Percentiles rank a stretch among this genome's conserved stretches.
phyloP scores from a whole-genome alignment of 2,113 vertebrate species.

The Festucalex cinctus region DNA sequence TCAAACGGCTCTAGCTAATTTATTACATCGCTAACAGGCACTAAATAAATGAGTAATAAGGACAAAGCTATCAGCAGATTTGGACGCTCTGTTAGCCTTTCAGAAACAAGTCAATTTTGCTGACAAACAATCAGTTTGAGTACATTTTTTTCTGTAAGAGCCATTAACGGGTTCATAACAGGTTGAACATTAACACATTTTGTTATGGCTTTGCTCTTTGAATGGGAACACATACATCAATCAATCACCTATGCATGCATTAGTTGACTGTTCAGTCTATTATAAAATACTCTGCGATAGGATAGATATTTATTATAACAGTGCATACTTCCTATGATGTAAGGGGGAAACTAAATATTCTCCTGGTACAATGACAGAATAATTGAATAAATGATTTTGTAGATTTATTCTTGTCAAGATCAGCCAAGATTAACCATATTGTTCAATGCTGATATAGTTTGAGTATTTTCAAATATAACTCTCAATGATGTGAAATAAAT shows the following conservation, averaged over 20 bases:
- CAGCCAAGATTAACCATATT: too few relatives aligned
- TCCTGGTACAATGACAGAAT: not conserved
- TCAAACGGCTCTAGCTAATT: constrained; percentile 45
- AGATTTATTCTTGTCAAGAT: not conserved
- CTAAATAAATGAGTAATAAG: constrained; percentile 59
- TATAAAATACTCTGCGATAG: not conserved
- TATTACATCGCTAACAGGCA: constrained; percentile 1
- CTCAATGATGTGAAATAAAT: not conserved
- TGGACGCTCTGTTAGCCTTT: constrained; percentile 52
- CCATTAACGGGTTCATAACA: constrained; percentile 14
- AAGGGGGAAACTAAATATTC: not conserved
- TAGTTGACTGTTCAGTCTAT: not conserved
- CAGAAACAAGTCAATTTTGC: constrained; percentile 31
- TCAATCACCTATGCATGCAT: not conserved
- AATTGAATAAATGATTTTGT: not conserved
- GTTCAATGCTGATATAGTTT: too few relatives aligned
- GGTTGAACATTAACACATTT: constrained; percentile 55
- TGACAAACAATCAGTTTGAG: constrained; percentile 34
- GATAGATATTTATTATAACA: not conserved
- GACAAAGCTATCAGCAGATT: constrained; percentile 69
- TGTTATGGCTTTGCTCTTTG: not conserved
- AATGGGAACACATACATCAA: not conserved
- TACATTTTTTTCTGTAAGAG: constrained; percentile 15
- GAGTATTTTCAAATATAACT: not conserved
- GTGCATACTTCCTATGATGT: not conserved